Percentiles rank a stretch among this genome's conserved stretches.
Conservation (phyloP, 92 coral and sea anemone species). For the Palythoa heliodiscus region DNA sequence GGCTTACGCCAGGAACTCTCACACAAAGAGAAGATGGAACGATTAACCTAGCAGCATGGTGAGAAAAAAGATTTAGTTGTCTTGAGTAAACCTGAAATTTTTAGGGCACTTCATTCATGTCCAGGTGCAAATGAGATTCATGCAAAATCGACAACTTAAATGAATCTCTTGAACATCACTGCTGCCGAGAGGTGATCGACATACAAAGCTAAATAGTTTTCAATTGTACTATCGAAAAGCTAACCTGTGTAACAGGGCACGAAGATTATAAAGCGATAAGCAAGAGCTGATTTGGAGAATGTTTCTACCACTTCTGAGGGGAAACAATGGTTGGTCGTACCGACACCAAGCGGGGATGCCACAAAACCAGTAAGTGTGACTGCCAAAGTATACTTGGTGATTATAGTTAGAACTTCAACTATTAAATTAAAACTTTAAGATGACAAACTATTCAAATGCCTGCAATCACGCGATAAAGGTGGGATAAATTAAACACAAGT, state of each 20-base stretch:
- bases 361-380: constrained; percentile 32
- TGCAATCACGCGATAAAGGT: background rate
- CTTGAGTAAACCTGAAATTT: background rate
- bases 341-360: constrained; percentile 9
- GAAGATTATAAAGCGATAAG: background rate
- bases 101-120: background rate
- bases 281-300: background rate
- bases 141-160: background rate
- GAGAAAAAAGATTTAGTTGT: background rate
- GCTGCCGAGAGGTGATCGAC: constrained; percentile 1
- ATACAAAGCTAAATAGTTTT: background rate
- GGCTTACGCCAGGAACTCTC: background rate
- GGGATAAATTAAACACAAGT: no score
- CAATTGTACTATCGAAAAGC: background rate
- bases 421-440: constrained; percentile 11
- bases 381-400: background rate
- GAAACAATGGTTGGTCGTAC: background rate
- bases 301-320: constrained; percentile 13
- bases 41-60: background rate
- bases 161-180: background rate
- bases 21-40: constrained; percentile 1
- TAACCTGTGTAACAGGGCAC: background rate
- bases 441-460: background rate
- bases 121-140: background rate
- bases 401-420: background rate